A percentile compares a stretch with the other conserved stretches of the same genome.
phyloP scores from a whole-genome alignment of 2,888 invertebrate genomes.

The Rotaria magnacalcarata region DNA sequence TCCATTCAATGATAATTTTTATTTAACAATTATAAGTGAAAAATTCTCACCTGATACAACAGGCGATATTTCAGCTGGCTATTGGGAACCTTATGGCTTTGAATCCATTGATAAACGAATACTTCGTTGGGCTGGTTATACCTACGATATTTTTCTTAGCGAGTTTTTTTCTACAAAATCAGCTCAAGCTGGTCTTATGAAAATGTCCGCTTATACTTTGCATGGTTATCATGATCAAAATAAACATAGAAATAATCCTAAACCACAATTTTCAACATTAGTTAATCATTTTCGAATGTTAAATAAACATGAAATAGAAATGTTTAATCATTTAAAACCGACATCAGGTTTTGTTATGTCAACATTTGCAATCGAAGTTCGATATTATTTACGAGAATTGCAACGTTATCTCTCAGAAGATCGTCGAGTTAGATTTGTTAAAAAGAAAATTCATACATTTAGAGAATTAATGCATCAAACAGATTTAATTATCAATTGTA shows the following conservation, averaged over 20 bases:
- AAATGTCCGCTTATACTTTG: not conserved
- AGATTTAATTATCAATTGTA: not conserved
- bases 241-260: not conserved
- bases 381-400: not conserved
- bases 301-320: not conserved
- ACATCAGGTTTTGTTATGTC: not conserved
- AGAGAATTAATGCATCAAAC: not conserved
- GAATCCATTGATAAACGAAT: not conserved
- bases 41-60: conserved; percentile 53
- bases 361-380: not conserved
- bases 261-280: not conserved
- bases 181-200: not conserved
- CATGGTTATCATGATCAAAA: not conserved
- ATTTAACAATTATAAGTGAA: conserved; percentile 54
- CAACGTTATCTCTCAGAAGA: not conserved
- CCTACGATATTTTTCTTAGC: not conserved
- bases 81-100: conserved; percentile 51
- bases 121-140: not conserved
- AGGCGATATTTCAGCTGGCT: conserved; percentile 54
- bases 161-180: not conserved
- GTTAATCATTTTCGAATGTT: not conserved
- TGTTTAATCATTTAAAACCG: not conserved
- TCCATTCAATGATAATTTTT: conserved; percentile 40
- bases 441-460: not conserved
- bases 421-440: not conserved